Evolutionary conservation across 2,888 invertebrate genomes (phyloP).

Genomic region (Linnaemya tessellans): DNA sequence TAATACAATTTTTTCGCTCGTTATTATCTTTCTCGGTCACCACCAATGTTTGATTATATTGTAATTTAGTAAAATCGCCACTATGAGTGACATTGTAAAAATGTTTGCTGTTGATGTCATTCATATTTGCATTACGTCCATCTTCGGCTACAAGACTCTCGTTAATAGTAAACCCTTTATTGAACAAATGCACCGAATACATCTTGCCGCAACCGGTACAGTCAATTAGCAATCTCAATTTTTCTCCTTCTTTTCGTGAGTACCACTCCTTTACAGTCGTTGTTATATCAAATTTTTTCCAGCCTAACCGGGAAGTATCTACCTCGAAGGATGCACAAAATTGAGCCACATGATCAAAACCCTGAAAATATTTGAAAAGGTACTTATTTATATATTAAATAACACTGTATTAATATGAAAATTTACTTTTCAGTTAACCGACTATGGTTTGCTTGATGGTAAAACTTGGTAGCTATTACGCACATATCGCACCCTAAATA

Average conservation of each 20-base stretch:
- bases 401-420: too few relatives aligned
- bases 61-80: slow-evolving; percentile 12
- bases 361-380: slow-evolving; percentile 80
- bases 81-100: slow-evolving; percentile 27
- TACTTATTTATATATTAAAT: too few relatives aligned
- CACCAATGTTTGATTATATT: slow-evolving; percentile 73
- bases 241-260: slow-evolving; percentile 80
- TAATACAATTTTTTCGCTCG: neutral
- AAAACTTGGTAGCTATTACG: too few relatives aligned
- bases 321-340: slow-evolving; percentile 85
- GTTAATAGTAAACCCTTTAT: slow-evolving; percentile 45
- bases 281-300: slow-evolving; percentile 94
- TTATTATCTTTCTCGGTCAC: slow-evolving; percentile 62
- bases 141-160: slow-evolving; percentile 23
- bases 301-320: slow-evolving; percentile 88
- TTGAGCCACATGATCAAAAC: slow-evolving; percentile 85
- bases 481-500: too few relatives aligned
- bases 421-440: too few relatives aligned
- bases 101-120: slow-evolving; percentile 31
- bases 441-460: too few relatives aligned
- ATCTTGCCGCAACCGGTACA: slow-evolving; percentile 91
- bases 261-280: slow-evolving; percentile 91
- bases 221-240: slow-evolving; percentile 91
- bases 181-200: slow-evolving; percentile 87
- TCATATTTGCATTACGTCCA: neutral